These are phyloP conservation scores for Cardiocondyla obscurior DNA, from an alignment of 1,140 invertebrate genomes.

Conservation along the genomic window DNA sequence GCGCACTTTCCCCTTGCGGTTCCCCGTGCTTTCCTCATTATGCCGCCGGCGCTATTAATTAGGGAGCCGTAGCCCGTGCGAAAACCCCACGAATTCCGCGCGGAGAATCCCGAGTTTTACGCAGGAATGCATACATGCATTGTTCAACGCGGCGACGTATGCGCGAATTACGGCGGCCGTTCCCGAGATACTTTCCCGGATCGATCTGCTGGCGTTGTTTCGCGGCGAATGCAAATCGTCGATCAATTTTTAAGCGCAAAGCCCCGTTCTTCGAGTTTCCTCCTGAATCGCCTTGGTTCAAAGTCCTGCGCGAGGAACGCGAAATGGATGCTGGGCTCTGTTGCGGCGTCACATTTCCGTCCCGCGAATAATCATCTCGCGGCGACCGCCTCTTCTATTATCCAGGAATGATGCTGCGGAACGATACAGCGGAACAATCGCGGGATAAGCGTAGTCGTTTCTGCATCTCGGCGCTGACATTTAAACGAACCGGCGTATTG, in stretches of 20 bases:
- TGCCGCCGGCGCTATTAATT: constrained; percentile 55
- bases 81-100: constrained; percentile 45
- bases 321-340: constrained; percentile 11
- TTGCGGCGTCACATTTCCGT: background rate
- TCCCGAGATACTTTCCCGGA: constrained; percentile 3
- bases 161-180: background rate
- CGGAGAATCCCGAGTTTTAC: constrained; percentile 18
- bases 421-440: constrained; percentile 22
- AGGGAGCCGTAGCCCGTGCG: constrained; percentile 47
- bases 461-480: constrained; percentile 14
- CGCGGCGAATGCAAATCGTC: background rate
- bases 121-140: constrained; percentile 12
- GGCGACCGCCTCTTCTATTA: constrained; percentile 8
- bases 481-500: background rate
- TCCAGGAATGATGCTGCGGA: constrained; percentile 17
- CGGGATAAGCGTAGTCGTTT: constrained; percentile 11
- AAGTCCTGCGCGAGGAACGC: background rate
- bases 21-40: constrained; percentile 57
- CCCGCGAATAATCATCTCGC: constrained; percentile 1
- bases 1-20: constrained; percentile 64
- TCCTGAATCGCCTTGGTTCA: background rate
- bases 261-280: background rate
- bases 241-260: too few species aligned
- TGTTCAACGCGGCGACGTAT: background rate
- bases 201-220: background rate